Percentiles rank a stretch among this genome's conserved stretches.
Conservation (phyloP, 35 echinoderm and acorn worm genomes). For the Ptychodera flava region DNA sequence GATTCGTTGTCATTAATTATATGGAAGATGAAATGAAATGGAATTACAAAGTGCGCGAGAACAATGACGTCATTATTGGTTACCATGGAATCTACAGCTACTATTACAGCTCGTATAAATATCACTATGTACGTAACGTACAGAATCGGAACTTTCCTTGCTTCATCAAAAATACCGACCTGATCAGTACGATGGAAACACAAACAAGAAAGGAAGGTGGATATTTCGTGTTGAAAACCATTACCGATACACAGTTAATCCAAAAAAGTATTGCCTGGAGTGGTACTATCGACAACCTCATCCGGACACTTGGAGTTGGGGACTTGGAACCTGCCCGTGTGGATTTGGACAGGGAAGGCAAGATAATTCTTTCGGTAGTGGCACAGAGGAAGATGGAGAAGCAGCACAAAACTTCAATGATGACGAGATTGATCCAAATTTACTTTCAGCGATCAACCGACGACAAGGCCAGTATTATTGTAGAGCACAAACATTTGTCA, state of each 20-base stretch:
- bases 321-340: slow-evolving; percentile 5
- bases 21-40: slow-evolving; percentile 8
- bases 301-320: not conserved
- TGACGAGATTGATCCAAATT: not conserved
- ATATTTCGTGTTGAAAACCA: slow-evolving; percentile 7
- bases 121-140: not conserved
- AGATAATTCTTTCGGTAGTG: not conserved
- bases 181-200: slow-evolving; percentile 8
- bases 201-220: slow-evolving; percentile 5
- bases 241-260: slow-evolving; percentile 2
- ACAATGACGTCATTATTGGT: not conserved
- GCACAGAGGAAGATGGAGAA: not conserved
- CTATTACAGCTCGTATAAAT: no score
- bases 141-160: not conserved
- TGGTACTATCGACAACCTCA: not conserved
- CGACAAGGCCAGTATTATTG: no score
- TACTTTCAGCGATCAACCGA: not conserved
- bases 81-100: not conserved
- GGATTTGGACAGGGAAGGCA: not conserved
- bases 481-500: no score
- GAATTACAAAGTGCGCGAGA: slow-evolving; percentile 3
- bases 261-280: slow-evolving; percentile 8
- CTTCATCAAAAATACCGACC: slow-evolving; percentile 15
- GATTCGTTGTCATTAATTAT: slow-evolving; percentile 8
- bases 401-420: not conserved